Conservation (phyloP, 1,140 invertebrate species). For the Cydia amplana region DNA sequence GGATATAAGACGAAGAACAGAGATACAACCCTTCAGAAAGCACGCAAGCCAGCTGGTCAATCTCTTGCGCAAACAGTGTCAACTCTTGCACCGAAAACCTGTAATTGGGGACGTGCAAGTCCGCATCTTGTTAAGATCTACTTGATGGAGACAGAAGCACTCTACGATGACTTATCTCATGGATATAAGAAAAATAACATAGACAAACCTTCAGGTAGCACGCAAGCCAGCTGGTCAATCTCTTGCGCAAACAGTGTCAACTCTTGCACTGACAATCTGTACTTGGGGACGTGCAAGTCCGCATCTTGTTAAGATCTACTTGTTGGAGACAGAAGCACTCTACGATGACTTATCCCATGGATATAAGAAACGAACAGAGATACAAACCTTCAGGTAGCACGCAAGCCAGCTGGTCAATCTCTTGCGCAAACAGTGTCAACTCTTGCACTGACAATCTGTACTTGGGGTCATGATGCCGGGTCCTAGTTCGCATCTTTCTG, state of each 20-base stretch:
- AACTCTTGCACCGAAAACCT: slow-evolving; percentile 93
- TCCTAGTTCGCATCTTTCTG: slow-evolving; percentile 91
- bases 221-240: slow-evolving; percentile 91
- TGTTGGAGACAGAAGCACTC: too few species aligned
- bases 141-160: too few species aligned
- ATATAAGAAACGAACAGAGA: too few species aligned
- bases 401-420: slow-evolving; percentile 92
- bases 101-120: slow-evolving; percentile 86
- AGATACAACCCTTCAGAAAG: slow-evolving; percentile 85
- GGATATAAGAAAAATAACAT: too few species aligned
- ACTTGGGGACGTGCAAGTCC: slow-evolving; percentile 92
- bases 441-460: slow-evolving; percentile 94
- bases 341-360: too few species aligned
- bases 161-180: too few species aligned
- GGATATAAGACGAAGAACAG: too few species aligned
- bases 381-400: slow-evolving; percentile 88
- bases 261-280: slow-evolving; percentile 93
- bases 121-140: slow-evolving; percentile 89
- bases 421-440: slow-evolving; percentile 90
- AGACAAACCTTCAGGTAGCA: slow-evolving; percentile 87
- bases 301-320: slow-evolving; percentile 90
- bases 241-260: slow-evolving; percentile 92
- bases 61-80: slow-evolving; percentile 90
- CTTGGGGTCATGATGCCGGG: slow-evolving; percentile 88
- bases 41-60: slow-evolving; percentile 91